Evolutionary conservation across 2,888 invertebrate genomes (phyloP).

Genomic region (Dasypolia templi): DNA sequence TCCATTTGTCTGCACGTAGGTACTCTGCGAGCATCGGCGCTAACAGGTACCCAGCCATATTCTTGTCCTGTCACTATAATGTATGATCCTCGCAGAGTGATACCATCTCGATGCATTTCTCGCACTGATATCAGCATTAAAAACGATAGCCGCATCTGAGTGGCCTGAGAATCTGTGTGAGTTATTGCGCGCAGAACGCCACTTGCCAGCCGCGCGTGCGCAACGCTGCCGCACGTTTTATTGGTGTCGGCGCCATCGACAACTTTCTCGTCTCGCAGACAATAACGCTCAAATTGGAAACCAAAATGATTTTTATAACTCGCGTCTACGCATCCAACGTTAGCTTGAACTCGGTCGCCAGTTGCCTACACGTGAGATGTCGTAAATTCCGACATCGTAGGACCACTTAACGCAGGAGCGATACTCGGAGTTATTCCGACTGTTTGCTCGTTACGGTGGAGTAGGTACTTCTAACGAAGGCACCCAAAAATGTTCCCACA

Average conservation of each 20-base stretch:
- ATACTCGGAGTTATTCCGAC: slow-evolving; percentile 84
- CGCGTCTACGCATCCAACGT: slow-evolving; percentile 72
- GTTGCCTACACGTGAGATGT: slow-evolving; percentile 81
- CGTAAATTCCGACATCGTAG: slow-evolving; percentile 84
- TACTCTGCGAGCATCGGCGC: slow-evolving; percentile 74
- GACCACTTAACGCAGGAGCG: slow-evolving; percentile 88
- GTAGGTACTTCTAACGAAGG: slow-evolving; percentile 88
- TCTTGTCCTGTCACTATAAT: slow-evolving; percentile 86
- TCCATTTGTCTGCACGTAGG: slow-evolving; percentile 83
- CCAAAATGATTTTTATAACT: slow-evolving; percentile 87
- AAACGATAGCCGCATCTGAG: slow-evolving; percentile 78
- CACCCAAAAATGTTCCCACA: slow-evolving; percentile 89
- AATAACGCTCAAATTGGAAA: slow-evolving; percentile 88
- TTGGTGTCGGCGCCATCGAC: slow-evolving; percentile 89
- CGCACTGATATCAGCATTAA: slow-evolving; percentile 79
- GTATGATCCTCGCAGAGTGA: slow-evolving; percentile 80
- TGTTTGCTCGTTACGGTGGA: slow-evolving; percentile 89
- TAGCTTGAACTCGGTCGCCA: slow-evolving; percentile 81
- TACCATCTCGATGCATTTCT: slow-evolving; percentile 80
- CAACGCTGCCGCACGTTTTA: slow-evolving; percentile 83
- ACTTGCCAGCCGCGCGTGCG: slow-evolving; percentile 77
- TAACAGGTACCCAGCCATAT: slow-evolving; percentile 85
- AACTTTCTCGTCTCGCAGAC: slow-evolving; percentile 89
- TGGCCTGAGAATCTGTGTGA: slow-evolving; percentile 77
- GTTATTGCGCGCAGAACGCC: slow-evolving; percentile 74